Base-by-base conservation (phyloP, 2,888 invertebrate genomes). In the Nymphalis c-album region DNA sequence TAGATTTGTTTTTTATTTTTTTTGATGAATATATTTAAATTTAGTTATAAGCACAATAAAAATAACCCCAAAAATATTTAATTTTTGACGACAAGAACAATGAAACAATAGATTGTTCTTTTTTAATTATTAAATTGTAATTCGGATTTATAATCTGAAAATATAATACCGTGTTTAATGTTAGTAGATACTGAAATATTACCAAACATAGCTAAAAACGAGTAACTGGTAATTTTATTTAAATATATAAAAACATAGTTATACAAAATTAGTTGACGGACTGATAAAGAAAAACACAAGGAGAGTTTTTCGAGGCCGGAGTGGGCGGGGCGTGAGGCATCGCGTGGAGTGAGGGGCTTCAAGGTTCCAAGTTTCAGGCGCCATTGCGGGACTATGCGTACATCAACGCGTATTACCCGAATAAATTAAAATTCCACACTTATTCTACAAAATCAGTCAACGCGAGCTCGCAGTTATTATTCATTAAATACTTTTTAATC, bases 331-430 rank as follows among this genome's bases (percentile, higher is more conserved):
- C 74, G 73, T 71, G 73, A 17, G 75, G 74, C 71, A 72, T 73
- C 74, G 71, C 66, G 78, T 74, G 74, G 82, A 80, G 84, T 82
- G 60, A 47, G 40, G 75, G 73, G 66, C 84, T 83, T 83, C 84
- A 83, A 82, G 79, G 80, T 83, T 83, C 79, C 77, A 75, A 78
- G 75, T 77, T 77, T 79, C 78, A 82, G 77, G 80, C 83, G 85
- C 85, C 88, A 86, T 84, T 88, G 89, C 88, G 90, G 90, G 83
- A 80, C 86, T 84, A 86, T 88, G 89, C 89, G 88, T 89, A 87
- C 82, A 83, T 85, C 82, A 78, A 85, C 80, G 79, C 80, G 77
- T 81, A 77, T 76, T 79, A 80, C 74, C 79, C 80, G 75, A 57
- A 76, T 69, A 73, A 84, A 81, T 82, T 80, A 72, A 73, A 70